Conservation (phyloP, 2,888 invertebrate species). For the Dermolepida albohirtum region DNA sequence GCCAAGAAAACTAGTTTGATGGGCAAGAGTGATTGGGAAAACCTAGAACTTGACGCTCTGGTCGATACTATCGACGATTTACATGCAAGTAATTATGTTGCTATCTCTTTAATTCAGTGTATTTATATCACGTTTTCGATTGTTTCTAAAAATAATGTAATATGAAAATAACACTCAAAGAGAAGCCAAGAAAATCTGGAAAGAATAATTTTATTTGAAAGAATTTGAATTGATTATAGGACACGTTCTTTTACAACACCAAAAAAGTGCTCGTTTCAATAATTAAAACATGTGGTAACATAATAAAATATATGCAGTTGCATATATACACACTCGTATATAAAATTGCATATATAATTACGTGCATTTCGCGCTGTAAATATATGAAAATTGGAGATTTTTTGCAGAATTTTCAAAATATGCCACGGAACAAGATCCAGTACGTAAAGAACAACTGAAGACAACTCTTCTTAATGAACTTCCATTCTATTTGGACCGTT, state of each 20-base stretch:
- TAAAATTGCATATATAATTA: no score
- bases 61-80: constrained; percentile 72
- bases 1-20: constrained; percentile 70
- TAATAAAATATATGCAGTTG: no score
- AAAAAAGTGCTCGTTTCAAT: no score
- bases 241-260: no score
- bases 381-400: no score
- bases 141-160: not conserved
- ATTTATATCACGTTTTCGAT: no score
- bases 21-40: constrained; percentile 69
- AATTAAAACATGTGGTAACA: no score
- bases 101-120: not conserved
- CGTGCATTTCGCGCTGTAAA: no score
- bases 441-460: constrained; percentile 65
- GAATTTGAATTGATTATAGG: no score
- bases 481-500: constrained; percentile 69
- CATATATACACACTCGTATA: no score
- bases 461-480: constrained; percentile 66
- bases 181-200: no score
- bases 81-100: constrained; percentile 66
- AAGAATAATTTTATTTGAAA: no score
- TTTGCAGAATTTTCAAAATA: constrained; percentile 66
- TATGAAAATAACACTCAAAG: not conserved
- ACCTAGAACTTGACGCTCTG: constrained; percentile 70
- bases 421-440: constrained; percentile 68